Percentiles rank a stretch among this genome's conserved stretches.
Conservation (phyloP, 2,113 vertebrate species). For the Otis tarda region DNA sequence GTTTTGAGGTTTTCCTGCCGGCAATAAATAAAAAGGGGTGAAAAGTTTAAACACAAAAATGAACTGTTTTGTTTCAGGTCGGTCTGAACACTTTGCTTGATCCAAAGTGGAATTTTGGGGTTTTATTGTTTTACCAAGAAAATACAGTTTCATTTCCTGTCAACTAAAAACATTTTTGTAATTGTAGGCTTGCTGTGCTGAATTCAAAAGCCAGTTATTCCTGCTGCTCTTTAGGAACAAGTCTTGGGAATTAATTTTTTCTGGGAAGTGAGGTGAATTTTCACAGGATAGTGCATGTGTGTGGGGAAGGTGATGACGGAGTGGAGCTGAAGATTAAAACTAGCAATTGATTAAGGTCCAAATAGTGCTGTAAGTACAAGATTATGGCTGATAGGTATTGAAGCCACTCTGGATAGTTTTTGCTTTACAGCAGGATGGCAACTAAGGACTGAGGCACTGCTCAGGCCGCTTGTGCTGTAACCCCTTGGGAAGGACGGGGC, state of each 20-base stretch:
- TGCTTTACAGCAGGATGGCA: neutral
- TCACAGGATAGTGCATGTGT: neutral
- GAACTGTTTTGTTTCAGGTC: slow-evolving; percentile 48
- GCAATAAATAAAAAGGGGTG: slow-evolving; percentile 59
- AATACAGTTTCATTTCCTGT: slow-evolving; percentile 50
- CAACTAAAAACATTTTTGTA: slow-evolving; percentile 5
- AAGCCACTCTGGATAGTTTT: neutral
- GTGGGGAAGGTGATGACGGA: neutral
- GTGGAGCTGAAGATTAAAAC: neutral
- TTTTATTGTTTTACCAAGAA: slow-evolving; percentile 57
- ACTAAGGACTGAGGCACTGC: neutral
- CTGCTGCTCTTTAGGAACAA: slow-evolving; percentile 47
- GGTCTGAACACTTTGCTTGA: slow-evolving; percentile 4
- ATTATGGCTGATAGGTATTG: neutral
- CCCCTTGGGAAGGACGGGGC: neutral
- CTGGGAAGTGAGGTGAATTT: neutral
- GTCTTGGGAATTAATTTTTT: neutral
- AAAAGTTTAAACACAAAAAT: slow-evolving; percentile 63
- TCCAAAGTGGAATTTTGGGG: slow-evolving; percentile 31
- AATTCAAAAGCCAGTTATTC: slow-evolving; percentile 17
- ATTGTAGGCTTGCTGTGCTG: slow-evolving; percentile 9
- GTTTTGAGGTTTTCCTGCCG: slow-evolving; percentile 67
- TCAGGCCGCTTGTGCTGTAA: neutral
- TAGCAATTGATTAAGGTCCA: neutral
- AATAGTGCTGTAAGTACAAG: neutral